Evolutionary conservation across 2,797 vertebrate genomes (phyloP), one percentile per base, ranked within the genome.

Genomic region (Clamator glandarius): DNA sequence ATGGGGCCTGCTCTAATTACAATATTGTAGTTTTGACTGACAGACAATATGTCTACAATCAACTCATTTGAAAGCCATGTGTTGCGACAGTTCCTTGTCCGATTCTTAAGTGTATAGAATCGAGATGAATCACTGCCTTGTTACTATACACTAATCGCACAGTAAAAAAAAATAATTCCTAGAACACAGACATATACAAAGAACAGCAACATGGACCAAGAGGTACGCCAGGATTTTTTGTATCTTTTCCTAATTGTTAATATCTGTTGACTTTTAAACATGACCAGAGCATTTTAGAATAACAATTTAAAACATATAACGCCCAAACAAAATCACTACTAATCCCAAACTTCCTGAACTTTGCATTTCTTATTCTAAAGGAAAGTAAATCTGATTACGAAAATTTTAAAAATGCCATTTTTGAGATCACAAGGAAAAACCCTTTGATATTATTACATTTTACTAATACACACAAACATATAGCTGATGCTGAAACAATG

Each of bases 11-110:
- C 92, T 95, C 85, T 88, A 94, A 93, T 96, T 96, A 85, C 90
- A 95, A 95, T 94, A 95, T 96, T 92, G 91, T 94, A 89, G 84
- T 94, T 94, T 93, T 96, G 89, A 96, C 91, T 96, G 95, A 93
- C 92, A 90, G 94, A 96, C 95, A 95, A 95, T 96, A 95, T 95
- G 93, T 95, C 90, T 95, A 94, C 93, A 92, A 92, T 97, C 87
- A 95, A 90, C 93, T 97, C 76, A 68, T 78, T 79, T 51, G 78
- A 95, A 39, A 95, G 95, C 93, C 86, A 91, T 97, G 93, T 97
- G 95, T 86, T 96, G 89, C 23, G 2, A 88, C 89, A 93, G 81
- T 83, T 91, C 80, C 94, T 92, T 91, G 92, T 95, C 95, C 93
- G n/a, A 91, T 78, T 95, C 90, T 33, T 11, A 4, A 51, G 69